phyloP scores from a whole-genome alignment of 2,113 vertebrate species.

The Thunnus thynnus region DNA sequence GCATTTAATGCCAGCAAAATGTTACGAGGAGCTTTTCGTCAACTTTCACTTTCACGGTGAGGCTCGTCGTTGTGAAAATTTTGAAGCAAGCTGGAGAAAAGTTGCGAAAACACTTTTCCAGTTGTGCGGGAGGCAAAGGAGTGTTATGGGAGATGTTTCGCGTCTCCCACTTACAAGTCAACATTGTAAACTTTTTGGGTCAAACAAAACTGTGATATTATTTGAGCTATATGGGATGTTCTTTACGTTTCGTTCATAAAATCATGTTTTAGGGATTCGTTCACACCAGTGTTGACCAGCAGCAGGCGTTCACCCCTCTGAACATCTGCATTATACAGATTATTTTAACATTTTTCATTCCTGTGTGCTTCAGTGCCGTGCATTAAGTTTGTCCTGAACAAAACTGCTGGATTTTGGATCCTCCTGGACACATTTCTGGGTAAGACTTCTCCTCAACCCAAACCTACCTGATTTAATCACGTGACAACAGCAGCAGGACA shows the following conservation, averaged over 20 bases:
- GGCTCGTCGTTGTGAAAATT: slow-evolving; percentile 1
- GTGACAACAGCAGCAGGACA: neutral
- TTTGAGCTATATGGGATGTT: too few species aligned
- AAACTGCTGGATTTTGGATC: slow-evolving; percentile 84
- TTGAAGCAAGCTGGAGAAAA: neutral
- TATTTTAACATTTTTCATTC: neutral
- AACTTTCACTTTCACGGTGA: slow-evolving; percentile 87
- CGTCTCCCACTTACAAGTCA: neutral
- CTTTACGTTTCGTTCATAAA: neutral
- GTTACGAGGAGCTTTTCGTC: slow-evolving; percentile 85
- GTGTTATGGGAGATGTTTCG: neutral
- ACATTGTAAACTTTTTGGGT: neutral
- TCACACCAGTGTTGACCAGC: neutral
- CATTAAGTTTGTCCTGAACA: slow-evolving; percentile 87
- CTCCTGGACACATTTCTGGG: slow-evolving; percentile 87
- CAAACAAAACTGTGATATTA: neutral
- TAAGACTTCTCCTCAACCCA: slow-evolving; percentile 64
- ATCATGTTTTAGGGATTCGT: too few species aligned
- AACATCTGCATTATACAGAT: neutral
- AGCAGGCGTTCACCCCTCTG: too few species aligned
- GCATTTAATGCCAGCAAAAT: slow-evolving; percentile 87
- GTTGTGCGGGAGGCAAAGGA: neutral
- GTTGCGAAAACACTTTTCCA: neutral
- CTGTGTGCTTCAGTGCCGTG: slow-evolving; percentile 83
- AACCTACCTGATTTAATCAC: neutral